Evolutionary conservation across 1,140 invertebrate genomes (phyloP), one percentile per base, ranked within the genome.

Genomic region (Steinernema khuongi): DNA sequence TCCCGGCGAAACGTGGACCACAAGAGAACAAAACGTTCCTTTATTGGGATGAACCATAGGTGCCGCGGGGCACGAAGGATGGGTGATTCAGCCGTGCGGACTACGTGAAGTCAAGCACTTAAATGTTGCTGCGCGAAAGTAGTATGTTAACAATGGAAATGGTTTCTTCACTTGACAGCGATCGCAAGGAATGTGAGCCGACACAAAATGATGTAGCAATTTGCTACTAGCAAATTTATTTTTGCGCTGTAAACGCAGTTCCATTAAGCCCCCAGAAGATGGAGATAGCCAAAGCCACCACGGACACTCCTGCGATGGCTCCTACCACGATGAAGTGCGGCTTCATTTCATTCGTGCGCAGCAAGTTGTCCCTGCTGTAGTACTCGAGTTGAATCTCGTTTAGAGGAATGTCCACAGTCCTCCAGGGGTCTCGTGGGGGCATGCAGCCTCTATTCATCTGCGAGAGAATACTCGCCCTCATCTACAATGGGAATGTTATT

Each of bases 181-280:
- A n/a, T n/a, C n/a, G n/a, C n/a, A n/a, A n/a, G n/a, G n/a, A n/a
- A n/a, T n/a, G n/a, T n/a, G n/a, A n/a, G n/a, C n/a, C n/a, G n/a
- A n/a, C n/a, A n/a, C n/a, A n/a, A n/a, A n/a, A n/a, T n/a, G n/a
- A n/a, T n/a, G n/a, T n/a, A n/a, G n/a, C n/a, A n/a, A n/a, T n/a
- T n/a, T n/a, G n/a, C n/a, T n/a, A n/a, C n/a, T n/a, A n/a, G n/a
- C n/a, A n/a, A n/a, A 14, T 60, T 60, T 22, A 60, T 26, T 60
- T 60, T 0, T 73, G 67, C 18, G 69, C 66, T n/a, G 29, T 73
- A 36, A 74, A 74, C 1, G 74, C 74, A 11, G 22, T 75, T 19
- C 74, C 74, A 26, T 75, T 75, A 0, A 75, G 44, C 22, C 74
- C 74, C 74, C 74, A 75, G 66, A 75, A 75, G 41, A 75, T 75